Evolutionary conservation across 2,113 vertebrate genomes (phyloP), one percentile per base, ranked within the genome.

Genomic region (Malurus melanocephalus): DNA sequence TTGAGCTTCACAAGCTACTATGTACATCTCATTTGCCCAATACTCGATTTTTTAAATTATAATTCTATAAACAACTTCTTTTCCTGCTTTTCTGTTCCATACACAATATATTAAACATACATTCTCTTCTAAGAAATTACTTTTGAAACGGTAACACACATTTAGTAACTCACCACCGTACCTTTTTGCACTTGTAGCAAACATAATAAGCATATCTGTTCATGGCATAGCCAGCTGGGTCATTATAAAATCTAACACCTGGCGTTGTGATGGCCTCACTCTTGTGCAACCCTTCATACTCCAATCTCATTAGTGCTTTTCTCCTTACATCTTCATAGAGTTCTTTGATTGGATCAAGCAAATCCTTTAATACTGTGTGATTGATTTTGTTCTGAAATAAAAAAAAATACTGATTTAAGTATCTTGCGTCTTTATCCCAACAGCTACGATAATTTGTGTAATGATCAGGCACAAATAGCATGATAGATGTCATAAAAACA

Each of bases 151-250:
- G 1, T 20, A 46, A 35, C 33, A 23, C 55, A 32, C 8, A 55
- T 49, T 78, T 48, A 51, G 30, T 13, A 16, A 69, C 38, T 28
- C 24, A 27, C 9, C 1, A 6, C 7, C 95, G 15, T 97, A 99
- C 99, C 99, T 99, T 99, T 96, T 98, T 99, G 97, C 99, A 99
- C 94, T 99, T 99, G 97, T 98, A 99, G 97, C 99, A 99, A 89
- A 99, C 99, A 48, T 99, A 99, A 90, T 99, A 99, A 79, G 99
- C 99, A 0, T 99, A 99, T 99, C 99, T 98, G 94, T 99, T 99
- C 99, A 99, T 99, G 75, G 99, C 99, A 46, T 98, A 99, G 95
- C 99, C 99, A 82, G 99, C 99, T 9, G 99, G 99, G 93, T 99
- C 99, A 40, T 98, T 99, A 92, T 99, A 98, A 97, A 99, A 99